Conservation (phyloP, 2,797 vertebrate genomes). For the Petrocephalus schoutedeni region DNA sequence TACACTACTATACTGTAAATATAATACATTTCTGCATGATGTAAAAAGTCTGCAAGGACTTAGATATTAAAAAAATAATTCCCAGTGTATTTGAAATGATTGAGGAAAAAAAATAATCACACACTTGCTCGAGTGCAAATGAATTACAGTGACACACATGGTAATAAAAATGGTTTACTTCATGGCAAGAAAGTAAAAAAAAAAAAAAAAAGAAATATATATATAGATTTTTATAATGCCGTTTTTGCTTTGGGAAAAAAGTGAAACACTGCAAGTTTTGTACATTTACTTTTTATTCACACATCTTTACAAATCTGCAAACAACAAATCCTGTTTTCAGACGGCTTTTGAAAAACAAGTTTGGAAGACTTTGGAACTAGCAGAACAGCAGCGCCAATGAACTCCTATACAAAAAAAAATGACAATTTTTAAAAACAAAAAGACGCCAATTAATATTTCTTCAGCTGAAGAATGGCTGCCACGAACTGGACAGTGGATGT, state of each 20-base stretch:
- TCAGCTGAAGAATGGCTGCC: not conserved
- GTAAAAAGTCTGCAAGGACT: not conserved
- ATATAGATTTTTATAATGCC: conserved; percentile 17
- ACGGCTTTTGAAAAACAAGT: conserved; percentile 60
- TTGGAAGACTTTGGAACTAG: conserved; percentile 53
- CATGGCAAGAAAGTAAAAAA: not conserved
- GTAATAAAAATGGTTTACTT: not conserved
- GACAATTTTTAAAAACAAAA: not conserved
- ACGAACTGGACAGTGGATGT: not conserved
- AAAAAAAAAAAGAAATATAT: not conserved
- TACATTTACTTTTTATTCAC: conserved; percentile 53
- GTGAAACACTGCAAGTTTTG: conserved; percentile 21
- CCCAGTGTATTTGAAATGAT: not conserved
- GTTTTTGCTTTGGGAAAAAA: conserved; percentile 21
- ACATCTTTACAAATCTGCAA: conserved; percentile 49
- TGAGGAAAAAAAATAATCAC: not conserved
- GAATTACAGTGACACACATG: not conserved
- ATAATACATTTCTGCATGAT: not conserved
- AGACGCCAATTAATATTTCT: not conserved
- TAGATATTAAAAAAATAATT: not conserved
- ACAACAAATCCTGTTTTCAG: conserved; percentile 41
- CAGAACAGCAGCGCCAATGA: not conserved
- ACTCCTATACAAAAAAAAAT: not conserved
- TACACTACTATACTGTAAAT: not conserved
- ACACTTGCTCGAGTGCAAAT: not conserved